These are phyloP conservation scores for Mesodorylaimus sp. DNA, from an alignment of 2,888 invertebrate genomes.

Conservation along the genomic window DNA sequence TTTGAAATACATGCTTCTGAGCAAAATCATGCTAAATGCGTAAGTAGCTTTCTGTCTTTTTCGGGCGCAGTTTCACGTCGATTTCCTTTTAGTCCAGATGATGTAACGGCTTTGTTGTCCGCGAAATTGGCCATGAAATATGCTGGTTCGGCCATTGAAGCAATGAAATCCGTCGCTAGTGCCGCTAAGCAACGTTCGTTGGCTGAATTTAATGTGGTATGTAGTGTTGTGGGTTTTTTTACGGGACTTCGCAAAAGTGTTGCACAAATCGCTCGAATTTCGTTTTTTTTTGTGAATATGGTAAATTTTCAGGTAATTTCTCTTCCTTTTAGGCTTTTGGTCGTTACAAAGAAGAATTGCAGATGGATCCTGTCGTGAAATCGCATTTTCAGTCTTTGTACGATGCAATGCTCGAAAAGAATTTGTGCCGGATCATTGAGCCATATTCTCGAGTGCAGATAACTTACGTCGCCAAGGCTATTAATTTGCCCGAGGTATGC, in stretches of 20 bases:
- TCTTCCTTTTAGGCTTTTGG: constrained; percentile 3
- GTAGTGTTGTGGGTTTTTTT: not conserved
- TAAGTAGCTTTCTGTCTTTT: constrained; percentile 25
- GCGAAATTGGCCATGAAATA: constrained; percentile 93
- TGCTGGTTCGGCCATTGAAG: constrained; percentile 81
- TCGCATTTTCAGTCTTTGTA: constrained; percentile 90
- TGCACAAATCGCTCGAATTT: too few species aligned
- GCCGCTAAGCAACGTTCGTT: constrained; percentile 89
- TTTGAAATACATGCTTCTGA: constrained; percentile 96
- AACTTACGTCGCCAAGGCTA: constrained; percentile 22
- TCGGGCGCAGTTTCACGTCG: not conserved
- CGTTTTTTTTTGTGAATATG: constrained; percentile 1
- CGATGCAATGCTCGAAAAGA: constrained; percentile 97
- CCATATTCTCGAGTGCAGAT: constrained; percentile 84
- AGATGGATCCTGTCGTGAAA: constrained; percentile 86
- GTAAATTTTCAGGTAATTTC: constrained; percentile 3
- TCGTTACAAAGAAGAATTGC: constrained; percentile 55
- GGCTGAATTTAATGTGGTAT: constrained; percentile 66
- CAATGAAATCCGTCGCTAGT: constrained; percentile 88
- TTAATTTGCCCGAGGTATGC: constrained; percentile 32
- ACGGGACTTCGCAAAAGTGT: too few species aligned
- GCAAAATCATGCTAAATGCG: constrained; percentile 85
- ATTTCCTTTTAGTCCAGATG: constrained; percentile 55
- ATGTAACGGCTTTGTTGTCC: constrained; percentile 79
- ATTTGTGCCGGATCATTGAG: constrained; percentile 91